Base-by-base conservation (phyloP, 1,140 invertebrate species). In the Saxidomus purpurata region DNA sequence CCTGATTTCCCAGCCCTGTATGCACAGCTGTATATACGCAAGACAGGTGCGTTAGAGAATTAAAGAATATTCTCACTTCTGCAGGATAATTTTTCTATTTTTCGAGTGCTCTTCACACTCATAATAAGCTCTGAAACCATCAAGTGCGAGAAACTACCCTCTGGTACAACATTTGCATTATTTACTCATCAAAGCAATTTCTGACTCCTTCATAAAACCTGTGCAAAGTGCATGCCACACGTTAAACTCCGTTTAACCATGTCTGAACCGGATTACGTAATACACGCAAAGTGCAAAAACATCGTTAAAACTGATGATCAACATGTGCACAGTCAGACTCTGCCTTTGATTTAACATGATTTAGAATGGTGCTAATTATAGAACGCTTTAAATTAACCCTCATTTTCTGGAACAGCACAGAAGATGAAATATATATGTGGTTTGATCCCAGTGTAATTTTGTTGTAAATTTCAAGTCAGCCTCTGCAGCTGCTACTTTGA, bases 281-380 rank as follows among this genome's bases (percentile, higher is more conserved):
- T 63, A 9, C 11, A 28, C 8, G 22, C 11, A 28, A 71, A 71
- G 15, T 25, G 28, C 25, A 25, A 71, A 40, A 71, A 71, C 34
- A 31, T 71, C 2, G 28, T 71, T 71, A 71, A 36, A 71, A 71
- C 34, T 71, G 28, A 71, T 38, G 13, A 71, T 38, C 67, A 71
- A 38, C 67, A 71, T 40, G 36, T 71, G 67, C 34, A 38, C 9
- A n/a, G 8, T 31, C 67, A 71, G 22, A 71, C 61, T 38, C 67
- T 19, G 15, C 25, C 34, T 71, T 71, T 71, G 67, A 71, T 71
- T 71, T 38, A 71, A 71, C 34, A 71, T 38, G 34, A 71, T 38
- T 71, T 38, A 40, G 34, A 71, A 36, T 71, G 34, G 67, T 71
- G 28, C 67, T 71, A 71, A 38, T 71, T 71, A 40, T 71, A 19